Base-by-base conservation (phyloP, 2,797 vertebrate species). In the Phylloscopus collybita region DNA sequence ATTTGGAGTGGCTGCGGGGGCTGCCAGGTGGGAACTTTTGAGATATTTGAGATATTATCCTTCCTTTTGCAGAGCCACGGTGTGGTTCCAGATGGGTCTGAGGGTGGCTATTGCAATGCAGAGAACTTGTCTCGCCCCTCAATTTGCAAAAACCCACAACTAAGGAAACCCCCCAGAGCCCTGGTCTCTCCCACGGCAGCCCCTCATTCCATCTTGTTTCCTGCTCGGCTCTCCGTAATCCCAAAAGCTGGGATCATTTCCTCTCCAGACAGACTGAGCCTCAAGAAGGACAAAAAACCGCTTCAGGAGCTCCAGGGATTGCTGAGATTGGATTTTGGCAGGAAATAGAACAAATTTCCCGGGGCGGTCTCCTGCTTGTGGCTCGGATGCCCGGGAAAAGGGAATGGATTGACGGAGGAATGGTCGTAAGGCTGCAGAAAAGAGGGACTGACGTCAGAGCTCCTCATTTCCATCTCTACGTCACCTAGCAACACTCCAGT, bases 401-500 rank as follows among this genome's bases (percentile, higher is more conserved):
- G 85, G 80, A n/a, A 61, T 13, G 36, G 81, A 36, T 22, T 92
- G 94, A 94, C 26, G 80, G 71, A 73, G 20, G 29, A 45, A 85
- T 45, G 42, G 30, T 93, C 80, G 75, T 32, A 93, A 93, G 61
- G 65, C 36, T 30, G 82, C 74, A 92, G 81, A 86, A 88, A 83
- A 59, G 69, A 51, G 86, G 34, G 5, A 71, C 69, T 83, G 72
- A 40, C 86, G 65, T 78, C 85, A 93, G 81, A 92, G 60, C 66
- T 54, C 14, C 78, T 45, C 9, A 89, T 90, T 91, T 85, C 87
- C 83, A 80, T 83, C 16, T 20, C 80, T 64, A 79, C 76, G 59
- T 97, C 91, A 94, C 94, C 86, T 96, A 96, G 94, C 95, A 97
- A 95, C 94, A 30, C 30, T 71, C 83, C 84, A 2, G 8, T 29